A percentile compares a stretch with the other conserved stretches of the same genome.
Evolutionary conservation across 2,113 vertebrate genomes (phyloP).

Genomic region (Lepidothrix coronata): DNA sequence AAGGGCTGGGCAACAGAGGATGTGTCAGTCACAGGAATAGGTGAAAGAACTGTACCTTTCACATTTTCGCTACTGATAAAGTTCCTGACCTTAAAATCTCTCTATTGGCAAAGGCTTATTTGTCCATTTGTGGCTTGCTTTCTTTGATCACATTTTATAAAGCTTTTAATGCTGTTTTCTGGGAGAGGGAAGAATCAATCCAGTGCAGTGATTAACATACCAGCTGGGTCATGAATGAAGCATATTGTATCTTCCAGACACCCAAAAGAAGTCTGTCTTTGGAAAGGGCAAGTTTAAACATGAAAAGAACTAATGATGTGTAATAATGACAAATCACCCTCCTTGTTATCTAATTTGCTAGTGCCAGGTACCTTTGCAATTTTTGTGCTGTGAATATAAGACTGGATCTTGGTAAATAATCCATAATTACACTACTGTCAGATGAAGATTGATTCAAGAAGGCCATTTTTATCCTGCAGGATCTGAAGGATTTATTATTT

Average conservation of each 20-base stretch:
- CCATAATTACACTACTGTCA: constrained; percentile 19
- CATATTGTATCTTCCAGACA: neutral
- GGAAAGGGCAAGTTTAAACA: constrained; percentile 54
- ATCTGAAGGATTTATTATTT: constrained; percentile 24
- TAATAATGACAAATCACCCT: constrained; percentile 63
- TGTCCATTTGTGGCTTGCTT: neutral
- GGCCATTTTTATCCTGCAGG: constrained; percentile 12
- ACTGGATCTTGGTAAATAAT: constrained; percentile 60
- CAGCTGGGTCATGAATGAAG: neutral
- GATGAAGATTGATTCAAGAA: constrained; percentile 53
- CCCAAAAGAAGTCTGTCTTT: neutral
- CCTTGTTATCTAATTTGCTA: constrained; percentile 56
- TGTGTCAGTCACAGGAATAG: neutral
- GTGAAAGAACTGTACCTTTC: neutral
- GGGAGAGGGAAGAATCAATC: neutral
- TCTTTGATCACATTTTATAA: neutral
- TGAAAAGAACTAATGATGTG: constrained; percentile 50
- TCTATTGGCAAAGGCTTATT: neutral
- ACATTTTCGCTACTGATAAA: neutral
- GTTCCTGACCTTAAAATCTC: neutral
- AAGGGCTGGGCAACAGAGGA: neutral
- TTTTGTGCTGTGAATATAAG: constrained; percentile 1
- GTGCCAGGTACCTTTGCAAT: neutral
- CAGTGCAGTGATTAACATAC: neutral
- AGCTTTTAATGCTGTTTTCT: neutral